phyloP scores from a whole-genome alignment of 2,797 vertebrate genomes.

The Tragopan temminckii region DNA sequence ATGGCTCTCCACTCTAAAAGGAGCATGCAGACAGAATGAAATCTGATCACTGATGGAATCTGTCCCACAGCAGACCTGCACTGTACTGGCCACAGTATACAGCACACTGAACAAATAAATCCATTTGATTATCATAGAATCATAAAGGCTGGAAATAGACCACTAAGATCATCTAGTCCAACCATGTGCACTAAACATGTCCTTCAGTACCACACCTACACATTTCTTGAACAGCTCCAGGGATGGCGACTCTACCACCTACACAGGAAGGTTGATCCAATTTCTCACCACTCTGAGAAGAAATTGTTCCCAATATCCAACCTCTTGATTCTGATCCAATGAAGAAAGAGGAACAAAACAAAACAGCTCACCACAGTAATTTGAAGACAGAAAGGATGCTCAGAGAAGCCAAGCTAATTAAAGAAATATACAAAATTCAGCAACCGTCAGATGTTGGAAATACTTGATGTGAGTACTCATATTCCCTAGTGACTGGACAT shows the following conservation, averaged over 20 bases:
- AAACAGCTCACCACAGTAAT: neutral
- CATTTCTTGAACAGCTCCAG: no score
- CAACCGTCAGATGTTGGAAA: neutral
- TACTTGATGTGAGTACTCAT: neutral
- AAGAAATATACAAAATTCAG: neutral
- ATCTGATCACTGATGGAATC: rapidly evolving
- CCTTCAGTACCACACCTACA: no score
- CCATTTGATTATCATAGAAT: neutral
- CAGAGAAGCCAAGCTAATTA: neutral
- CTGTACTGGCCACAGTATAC: neutral
- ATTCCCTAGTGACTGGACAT: rapidly evolving
- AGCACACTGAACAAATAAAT: neutral
- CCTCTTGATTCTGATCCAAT: rapidly evolving
- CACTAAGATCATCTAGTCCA: no score
- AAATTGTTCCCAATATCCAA: no score
- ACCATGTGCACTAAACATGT: no score
- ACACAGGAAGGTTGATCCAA: no score
- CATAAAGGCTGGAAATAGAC: no score
- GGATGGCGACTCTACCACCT: no score
- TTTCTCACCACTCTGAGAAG: no score
- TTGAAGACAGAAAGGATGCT: neutral
- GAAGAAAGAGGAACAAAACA: neutral
- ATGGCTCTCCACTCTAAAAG: neutral
- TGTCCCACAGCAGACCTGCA: neutral
- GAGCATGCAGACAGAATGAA: neutral